Base-by-base conservation (phyloP, 2,888 invertebrate species). In the Lasioglossum villosulum region DNA sequence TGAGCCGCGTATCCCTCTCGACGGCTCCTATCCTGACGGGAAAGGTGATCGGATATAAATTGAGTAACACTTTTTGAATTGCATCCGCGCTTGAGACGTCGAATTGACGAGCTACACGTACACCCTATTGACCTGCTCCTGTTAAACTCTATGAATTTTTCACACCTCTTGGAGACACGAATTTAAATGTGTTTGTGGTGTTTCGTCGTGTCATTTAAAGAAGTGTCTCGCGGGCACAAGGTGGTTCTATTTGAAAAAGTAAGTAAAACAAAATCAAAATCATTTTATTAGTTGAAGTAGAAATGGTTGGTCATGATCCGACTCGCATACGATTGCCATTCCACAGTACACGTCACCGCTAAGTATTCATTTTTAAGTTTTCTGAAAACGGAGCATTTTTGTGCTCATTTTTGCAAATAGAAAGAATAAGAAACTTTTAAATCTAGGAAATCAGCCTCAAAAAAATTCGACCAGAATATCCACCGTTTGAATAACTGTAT, bases 1-100 rank as follows among this genome's bases (percentile, higher is more conserved):
- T 72, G 79, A 78, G 75, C 72, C 82, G 87, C 88, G 86, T 86
- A 90, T 87, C 89, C 84, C 83, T 84, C 88, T 86, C 85, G 83
- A 78, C 82, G 80, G 78, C 72, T 78, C 75, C 72, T 52, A 70
- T 30, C 52, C 70, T 68, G 70, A 87, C 83, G 71, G 72, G 75
- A 74, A 71, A 52, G 30, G 27, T 56, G 27, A 66, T 72, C 66
- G 3, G 19, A 16, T n/a, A 78, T 37, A 87, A 80, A 84, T 89
- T 89, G 45, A 34, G 23, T 77, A 82, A 82, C 37, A 56, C 63
- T 80, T 82, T 79, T 73, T 27, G 19, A 39, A 37, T 56, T 19
- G 19, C 34, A 37, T 42, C 48, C 27, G n/a, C 16, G 71, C 30
- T 27, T 14, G 19, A n/a, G 39, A 71, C 42, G 71, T 70, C 39